Percentiles rank a stretch among this genome's conserved stretches.
phyloP scores from a whole-genome alignment of 2,888 invertebrate genomes.

The Polia nebulosa region DNA sequence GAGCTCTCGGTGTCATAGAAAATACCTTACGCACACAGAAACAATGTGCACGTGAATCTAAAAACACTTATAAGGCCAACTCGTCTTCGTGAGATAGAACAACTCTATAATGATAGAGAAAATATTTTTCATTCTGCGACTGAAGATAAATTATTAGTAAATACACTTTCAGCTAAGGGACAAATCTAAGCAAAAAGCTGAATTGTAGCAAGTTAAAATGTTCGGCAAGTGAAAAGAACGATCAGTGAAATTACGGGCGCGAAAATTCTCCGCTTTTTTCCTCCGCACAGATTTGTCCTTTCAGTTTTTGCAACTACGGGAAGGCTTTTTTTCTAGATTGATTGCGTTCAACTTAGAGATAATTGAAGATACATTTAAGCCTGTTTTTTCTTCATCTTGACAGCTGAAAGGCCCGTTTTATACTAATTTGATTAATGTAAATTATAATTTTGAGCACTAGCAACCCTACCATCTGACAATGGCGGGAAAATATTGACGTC shows the following conservation, averaged over 20 bases:
- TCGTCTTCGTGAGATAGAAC: too few relatives aligned
- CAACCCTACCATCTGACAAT: conserved; percentile 77
- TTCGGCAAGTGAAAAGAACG: conserved; percentile 3
- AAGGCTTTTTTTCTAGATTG: neutral
- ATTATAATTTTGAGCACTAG: conserved; percentile 39
- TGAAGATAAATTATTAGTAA: neutral
- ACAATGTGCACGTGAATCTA: too few relatives aligned
- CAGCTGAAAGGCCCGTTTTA: neutral
- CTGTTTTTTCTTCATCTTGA: too few relatives aligned
- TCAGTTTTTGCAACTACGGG: neutral
- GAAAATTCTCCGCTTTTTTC: conserved; percentile 4
- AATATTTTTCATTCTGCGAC: too few relatives aligned
- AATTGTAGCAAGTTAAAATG: conserved; percentile 3
- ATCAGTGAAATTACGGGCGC: conserved; percentile 12
- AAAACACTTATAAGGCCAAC: too few relatives aligned
- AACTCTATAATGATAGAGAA: neutral
- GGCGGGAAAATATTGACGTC: conserved; percentile 80
- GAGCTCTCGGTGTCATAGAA: too few relatives aligned
- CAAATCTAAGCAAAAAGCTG: neutral
- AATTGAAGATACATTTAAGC: neutral
- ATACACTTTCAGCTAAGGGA: neutral
- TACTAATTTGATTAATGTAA: neutral
- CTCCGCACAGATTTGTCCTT: neutral
- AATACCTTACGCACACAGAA: too few relatives aligned
- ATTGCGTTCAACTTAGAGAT: neutral